Evolutionary conservation across 2,797 vertebrate species (phyloP), one percentile per base, ranked within the genome.

Genomic region (Lycodopsis pacificus): DNA sequence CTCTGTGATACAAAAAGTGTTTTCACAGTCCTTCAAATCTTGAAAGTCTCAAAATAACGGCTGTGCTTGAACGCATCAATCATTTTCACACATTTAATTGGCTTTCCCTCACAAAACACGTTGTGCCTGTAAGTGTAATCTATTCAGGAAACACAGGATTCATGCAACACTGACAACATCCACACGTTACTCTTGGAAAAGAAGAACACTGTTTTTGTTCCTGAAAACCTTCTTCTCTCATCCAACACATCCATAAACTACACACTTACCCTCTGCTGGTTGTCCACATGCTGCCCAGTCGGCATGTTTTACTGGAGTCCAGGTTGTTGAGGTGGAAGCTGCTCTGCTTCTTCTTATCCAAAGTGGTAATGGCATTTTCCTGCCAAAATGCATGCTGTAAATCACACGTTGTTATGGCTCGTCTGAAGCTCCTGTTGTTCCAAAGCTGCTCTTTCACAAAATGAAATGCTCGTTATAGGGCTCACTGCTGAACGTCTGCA

Each of bases 381-480:
- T 94, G 93, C 94, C 94, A 95, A 27, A 93, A 80, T 87, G 79
- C 53, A 63, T 76, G 90, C 88, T 70, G 91, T 94, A 94, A 94
- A 94, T 88, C 82, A 69, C 57, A 71, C 36, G 46, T 40, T 73
- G 91, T 88, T 82, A 90, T 71, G 32, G 88, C 83, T 79, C 15
- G 75, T 90, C 84, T 87, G 69, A 86, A 82, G 61, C 85, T 76
- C 84, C 72, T 80, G 81, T 91, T 88, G 86, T 91, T 91, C 85
- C 83, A 66, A 8, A 71, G 85, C 75, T 61, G 76, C 80, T 80
- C 68, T 68, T 63, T 51, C 14, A 72, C 80, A 49, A 73, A 87
- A 82, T 65, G 44, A 85, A 89, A 86, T 63, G 44, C 82, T 90
- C 68, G 14, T 91, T 88, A 86, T 59, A 84, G 10, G 87, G 71